Base-by-base conservation (phyloP, 2,888 invertebrate genomes). In the Liodrosophila aerea region DNA sequence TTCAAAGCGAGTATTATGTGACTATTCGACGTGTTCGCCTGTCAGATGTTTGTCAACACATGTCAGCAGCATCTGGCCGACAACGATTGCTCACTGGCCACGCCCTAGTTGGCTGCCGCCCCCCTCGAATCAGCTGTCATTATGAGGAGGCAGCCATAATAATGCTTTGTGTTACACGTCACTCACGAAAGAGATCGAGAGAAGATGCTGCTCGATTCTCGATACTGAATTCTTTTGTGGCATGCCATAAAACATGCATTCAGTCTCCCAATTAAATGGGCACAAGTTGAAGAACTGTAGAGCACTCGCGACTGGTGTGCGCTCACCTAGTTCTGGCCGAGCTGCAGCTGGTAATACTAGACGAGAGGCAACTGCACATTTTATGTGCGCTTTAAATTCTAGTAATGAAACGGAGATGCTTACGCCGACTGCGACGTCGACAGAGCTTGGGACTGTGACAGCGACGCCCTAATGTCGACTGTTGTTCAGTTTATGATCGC, bases 11-110 rank as follows among this genome's bases (percentile, higher is more conserved):
- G 82, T 82, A 82, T 78, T 78, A 68, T 73, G 62, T 78, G 63
- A 65, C 80, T 76, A 46, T 62, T 45, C 31, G 36, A 40, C 62
- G 57, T 78, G 83, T 78, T 5, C 64, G 76, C 60, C 61, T 84
- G 85, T 84, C 85, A 84, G 69, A 72, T 69, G 68, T 81, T 77
- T 77, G 84, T 81, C 81, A 81, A 80, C 75, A 80, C 69, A 77
- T 62, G 70, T 70, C 71, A 65, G 27, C 40, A 27, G 18, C 40
- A 12, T 41, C 40, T 43, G 36, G 76, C 65, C 67, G 41, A 40
- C 67, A 18, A 22, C 7, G 49, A 31, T 39, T 30, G 49, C n/a
- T 61, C 52, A 43, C 41, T 40, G 52, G 34, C 39, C 39, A 39
- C 39, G 39, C 39, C 39, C 39, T n/a, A 13, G 1, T 15, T 16